A percentile compares a stretch with the other conserved stretches of the same genome.
phyloP scores from a whole-genome alignment of 1,140 invertebrate genomes.

The Drosophila orosa region DNA sequence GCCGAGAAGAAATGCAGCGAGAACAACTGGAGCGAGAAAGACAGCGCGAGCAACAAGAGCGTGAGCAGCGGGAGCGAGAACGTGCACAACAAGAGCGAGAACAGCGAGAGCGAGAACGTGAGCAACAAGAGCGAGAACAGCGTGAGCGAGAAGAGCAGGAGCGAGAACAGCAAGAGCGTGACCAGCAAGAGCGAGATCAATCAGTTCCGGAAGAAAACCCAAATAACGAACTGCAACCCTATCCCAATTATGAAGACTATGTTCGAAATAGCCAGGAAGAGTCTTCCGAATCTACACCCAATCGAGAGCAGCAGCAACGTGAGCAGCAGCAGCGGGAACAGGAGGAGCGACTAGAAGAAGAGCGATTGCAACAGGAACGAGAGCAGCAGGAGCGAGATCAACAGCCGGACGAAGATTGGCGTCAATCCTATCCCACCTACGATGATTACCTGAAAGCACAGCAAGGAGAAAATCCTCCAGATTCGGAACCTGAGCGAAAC shows the following conservation, averaged over 20 bases:
- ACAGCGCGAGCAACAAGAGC: not conserved
- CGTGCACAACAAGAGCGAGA: not conserved
- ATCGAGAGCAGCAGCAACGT: conserved; percentile 8
- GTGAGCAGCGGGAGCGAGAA: not conserved
- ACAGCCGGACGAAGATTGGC: conserved; percentile 1
- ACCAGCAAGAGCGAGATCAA: conserved; percentile 22
- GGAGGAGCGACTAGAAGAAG: conserved; percentile 15
- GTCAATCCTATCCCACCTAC: conserved; percentile 7
- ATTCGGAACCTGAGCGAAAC: not conserved
- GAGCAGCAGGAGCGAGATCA: conserved; percentile 37
- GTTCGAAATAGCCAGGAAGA: not conserved
- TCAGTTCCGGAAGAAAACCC: not conserved
- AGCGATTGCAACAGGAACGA: conserved; percentile 23
- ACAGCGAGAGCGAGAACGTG: not conserved
- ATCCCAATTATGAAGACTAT: conserved; percentile 1
- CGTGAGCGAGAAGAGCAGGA: not conserved
- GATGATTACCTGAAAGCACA: conserved; percentile 8
- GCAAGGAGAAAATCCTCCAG: not conserved
- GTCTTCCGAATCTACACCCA: not conserved
- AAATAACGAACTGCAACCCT: not conserved
- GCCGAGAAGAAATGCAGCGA: not conserved
- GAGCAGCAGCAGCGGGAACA: conserved; percentile 16
- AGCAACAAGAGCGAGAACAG: not conserved
- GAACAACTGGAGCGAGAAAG: conserved; percentile 13
- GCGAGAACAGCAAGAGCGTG: not conserved